phyloP scores from a whole-genome alignment of 2,888 invertebrate genomes.

The Hermaeophaga mercurialis region DNA sequence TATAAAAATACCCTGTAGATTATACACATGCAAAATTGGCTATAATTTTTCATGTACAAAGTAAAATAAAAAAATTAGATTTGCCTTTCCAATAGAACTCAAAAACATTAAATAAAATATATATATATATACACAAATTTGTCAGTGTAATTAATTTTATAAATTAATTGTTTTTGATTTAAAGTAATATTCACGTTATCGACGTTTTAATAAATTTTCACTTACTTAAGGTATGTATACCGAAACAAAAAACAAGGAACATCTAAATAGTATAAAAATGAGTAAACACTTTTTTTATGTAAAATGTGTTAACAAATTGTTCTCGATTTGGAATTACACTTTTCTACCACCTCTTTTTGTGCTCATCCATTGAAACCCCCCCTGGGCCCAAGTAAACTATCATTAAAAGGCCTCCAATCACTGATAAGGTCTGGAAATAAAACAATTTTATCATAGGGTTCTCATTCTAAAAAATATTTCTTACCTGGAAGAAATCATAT shows the following conservation, averaged over 20 bases:
- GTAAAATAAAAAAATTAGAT: not conserved
- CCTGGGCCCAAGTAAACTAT: constrained; percentile 98
- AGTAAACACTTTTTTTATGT: constrained; percentile 7
- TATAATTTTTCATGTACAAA: not conserved
- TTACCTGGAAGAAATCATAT: constrained; percentile 99
- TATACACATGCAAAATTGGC: constrained; percentile 21
- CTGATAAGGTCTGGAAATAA: constrained; percentile 90
- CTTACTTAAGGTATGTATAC: constrained; percentile 1
- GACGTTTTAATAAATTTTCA: not conserved
- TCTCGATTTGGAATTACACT: constrained; percentile 32
- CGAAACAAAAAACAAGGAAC: constrained; percentile 6
- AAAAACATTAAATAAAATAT: not conserved
- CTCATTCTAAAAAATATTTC: constrained; percentile 55
- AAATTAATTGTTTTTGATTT: not conserved
- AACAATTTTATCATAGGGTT: constrained; percentile 22
- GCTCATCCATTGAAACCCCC: constrained; percentile 99
- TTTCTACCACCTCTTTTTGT: constrained; percentile 96
- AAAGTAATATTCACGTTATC: not conserved
- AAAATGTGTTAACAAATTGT: constrained; percentile 27
- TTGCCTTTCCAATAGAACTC: not conserved
- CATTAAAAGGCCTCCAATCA: constrained; percentile 97
- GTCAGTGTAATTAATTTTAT: not conserved
- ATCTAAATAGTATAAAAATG: constrained; percentile 15
- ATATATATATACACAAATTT: constrained; percentile 4
- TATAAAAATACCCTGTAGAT: not conserved